Base-by-base conservation (phyloP, 2,113 vertebrate species). In the Rhadina sibilatrix region DNA sequence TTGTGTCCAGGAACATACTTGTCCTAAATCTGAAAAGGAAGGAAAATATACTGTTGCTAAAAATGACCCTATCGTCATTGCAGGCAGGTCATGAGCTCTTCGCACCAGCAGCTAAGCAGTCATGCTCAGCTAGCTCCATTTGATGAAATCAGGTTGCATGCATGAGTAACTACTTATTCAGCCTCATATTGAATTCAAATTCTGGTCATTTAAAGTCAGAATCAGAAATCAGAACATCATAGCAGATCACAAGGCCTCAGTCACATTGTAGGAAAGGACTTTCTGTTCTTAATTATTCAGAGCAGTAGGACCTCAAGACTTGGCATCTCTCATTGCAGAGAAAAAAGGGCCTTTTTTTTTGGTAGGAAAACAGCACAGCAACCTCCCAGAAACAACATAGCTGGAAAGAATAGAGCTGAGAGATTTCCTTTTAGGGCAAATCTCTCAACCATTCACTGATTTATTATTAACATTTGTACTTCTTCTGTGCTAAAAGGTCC, bases 381-480 rank as follows among this genome's bases (percentile, higher is more conserved):
- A 64, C 56, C 28, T 95, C 96, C 79, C 68, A 88, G 85, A 89
- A 94, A 83, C 79, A 77, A n/a, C 88, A 80, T 88, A 83, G 60
- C 68, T 86, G 54, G 63, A 90, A 87, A 93, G 75, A 94, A 96
- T 81, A 70, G 80, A 90, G 56, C 64, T 57, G 56, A 33, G 31
- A 81, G 52, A 93, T 94, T 92, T 95, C 95, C 94, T 96, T 97
- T 94, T 96, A 96, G 94, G 94, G 90, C 37, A 90, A 95, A 89
- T 89, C 68, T 71, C 90, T 96, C 92, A 90, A 72, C 79, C 57
- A 64, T 90, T 96, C 53, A 65, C 83, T 95, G 94, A 90, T 94
- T 96, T 95, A 96, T 93, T 95, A 74, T 83, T 86, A 89, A 94
- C 60, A 83, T 93, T 94, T 49, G 19, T 97, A 93, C 80, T 71